Percentiles rank a stretch among this genome's conserved stretches.
These are phyloP conservation scores for Tinea trinotella DNA, from an alignment of 2,888 invertebrate genomes.

Conservation along the genomic window DNA sequence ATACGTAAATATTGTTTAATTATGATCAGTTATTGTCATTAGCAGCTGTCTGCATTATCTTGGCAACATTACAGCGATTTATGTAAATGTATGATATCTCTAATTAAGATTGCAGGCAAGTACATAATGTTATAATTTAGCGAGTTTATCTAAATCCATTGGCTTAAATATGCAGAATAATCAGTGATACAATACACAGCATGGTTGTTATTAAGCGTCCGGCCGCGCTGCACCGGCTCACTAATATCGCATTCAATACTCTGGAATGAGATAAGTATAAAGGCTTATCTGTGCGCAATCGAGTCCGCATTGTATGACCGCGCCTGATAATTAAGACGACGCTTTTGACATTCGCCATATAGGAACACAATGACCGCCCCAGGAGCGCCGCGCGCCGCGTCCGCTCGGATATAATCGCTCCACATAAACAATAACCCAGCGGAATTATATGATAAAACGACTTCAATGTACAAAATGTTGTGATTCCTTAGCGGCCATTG, in stretches of 20 bases:
- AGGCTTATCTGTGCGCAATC: constrained; percentile 68
- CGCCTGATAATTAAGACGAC: constrained; percentile 72
- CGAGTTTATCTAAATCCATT: constrained; percentile 53
- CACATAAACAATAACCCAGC: constrained; percentile 65
- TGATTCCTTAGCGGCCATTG: constrained; percentile 62
- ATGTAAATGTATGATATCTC: constrained; percentile 5
- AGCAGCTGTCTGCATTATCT: constrained; percentile 5
- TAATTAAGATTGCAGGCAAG: constrained; percentile 11
- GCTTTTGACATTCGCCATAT: constrained; percentile 72
- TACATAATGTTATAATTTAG: constrained; percentile 17
- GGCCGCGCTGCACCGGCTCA: constrained; percentile 29
- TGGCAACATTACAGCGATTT: not conserved
- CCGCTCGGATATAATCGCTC: constrained; percentile 62
- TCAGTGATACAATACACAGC: constrained; percentile 64
- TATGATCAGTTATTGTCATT: constrained; percentile 6
- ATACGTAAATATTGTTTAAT: not conserved
- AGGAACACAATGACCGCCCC: constrained; percentile 71
- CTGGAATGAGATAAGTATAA: constrained; percentile 47
- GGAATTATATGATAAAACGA: constrained; percentile 63
- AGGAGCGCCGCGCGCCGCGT: constrained; percentile 42
- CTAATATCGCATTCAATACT: constrained; percentile 56
- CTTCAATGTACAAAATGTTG: constrained; percentile 62
- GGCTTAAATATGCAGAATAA: constrained; percentile 56
- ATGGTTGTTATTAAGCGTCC: constrained; percentile 54
- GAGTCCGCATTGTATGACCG: constrained; percentile 66